Evolutionary conservation across 2,797 vertebrate genomes (phyloP), one percentile per base, ranked within the genome.

Genomic region (Enoplosus armatus): DNA sequence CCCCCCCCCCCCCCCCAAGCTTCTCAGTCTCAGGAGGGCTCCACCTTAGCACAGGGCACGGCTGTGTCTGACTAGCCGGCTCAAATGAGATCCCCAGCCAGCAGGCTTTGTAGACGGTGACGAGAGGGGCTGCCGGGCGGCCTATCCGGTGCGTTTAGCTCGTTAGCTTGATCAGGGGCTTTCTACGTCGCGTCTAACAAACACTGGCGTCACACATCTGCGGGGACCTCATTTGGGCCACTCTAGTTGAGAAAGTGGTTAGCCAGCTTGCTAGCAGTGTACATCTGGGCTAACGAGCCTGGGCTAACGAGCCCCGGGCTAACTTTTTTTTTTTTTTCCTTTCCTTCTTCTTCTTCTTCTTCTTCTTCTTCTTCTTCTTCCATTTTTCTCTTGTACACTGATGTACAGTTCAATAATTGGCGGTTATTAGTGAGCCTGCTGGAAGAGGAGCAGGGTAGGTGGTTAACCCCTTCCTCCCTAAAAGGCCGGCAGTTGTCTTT

Each of bases 41-140:
- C 89, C 87, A 91, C 89, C 90, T 93, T 67, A 82, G 76, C 83
- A 69, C 85, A 78, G 78, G 87, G 82, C 85, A 51, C n/a, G 37
- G 51, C 50, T 65, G 67, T 51, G 86, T 90, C 91, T 93, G 90
- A 93, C 92, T 89, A 90, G 87, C 67, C 6, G 43, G 35, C 86
- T 89, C 85, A 93, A 93, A 93, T 93, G 87, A 93, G 89, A 79
- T 93, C 91, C 90, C 86, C n/a, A 88, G 86, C 84, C 91, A 83
- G 75, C 85, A 24, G 64, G 67, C 77, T 93, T 87, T 88, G 92
- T 90, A 91, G 87, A 93, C 85, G 82, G 80, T 80, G 61, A 54
- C 58, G 72, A 67, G 82, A 82, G 35, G 74, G 22, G 45, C 80
- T 85, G 80, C 80, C 82, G 84, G 84, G 83, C 79, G 77, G 75